Base-by-base conservation (phyloP, 2,113 vertebrate species). In the Himantopus leucocephalus region DNA sequence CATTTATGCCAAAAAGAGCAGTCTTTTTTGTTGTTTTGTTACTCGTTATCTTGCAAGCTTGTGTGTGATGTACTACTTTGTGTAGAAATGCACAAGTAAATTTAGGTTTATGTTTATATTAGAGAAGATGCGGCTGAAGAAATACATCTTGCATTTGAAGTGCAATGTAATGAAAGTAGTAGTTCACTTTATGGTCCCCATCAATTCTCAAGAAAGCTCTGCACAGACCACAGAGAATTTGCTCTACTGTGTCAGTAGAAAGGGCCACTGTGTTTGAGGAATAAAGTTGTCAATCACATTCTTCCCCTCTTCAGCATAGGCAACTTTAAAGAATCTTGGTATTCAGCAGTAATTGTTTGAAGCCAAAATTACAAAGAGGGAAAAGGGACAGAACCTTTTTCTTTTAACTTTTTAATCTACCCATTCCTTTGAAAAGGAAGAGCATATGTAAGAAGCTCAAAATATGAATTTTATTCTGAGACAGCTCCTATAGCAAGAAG, bases 141-240 rank as follows among this genome's bases (percentile, higher is more conserved):
- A 93, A 85, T 88, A 45, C 23, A 60, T 78, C 76, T 94, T 64
- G 45, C 53, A 64, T 95, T 96, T 94, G 81, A 90, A 96, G 66
- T 60, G 43, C 39, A 79, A 19, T 58, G 67, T 88, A 79, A 88
- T 76, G 53, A 88, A 93, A 85, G 27, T 11, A 72, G 62, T 48
- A 75, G 62, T 68, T 92, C 55, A 32, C 39, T 93, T 85, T 64
- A 94, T 70, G 71, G 56, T 91, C 35, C 26, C n/a, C 45, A 75
- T 94, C 70, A 95, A 77, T 96, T 94, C 62, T 90, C 60, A 81
- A 39, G 89, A 81, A 94, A 87, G 39, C 60, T 92, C 56, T 85
- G 62, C 47, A 62, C 34, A 80, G 41, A 84, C 88, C 85, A 80
- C 85, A 92, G 66, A 94, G 71, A 85, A 85, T 60, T 66, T 68